Evolutionary conservation across 64 coral and sea anemone species (phyloP), one percentile per base, ranked within the genome.

Genomic region (Hydrozoanthus tunicans): DNA sequence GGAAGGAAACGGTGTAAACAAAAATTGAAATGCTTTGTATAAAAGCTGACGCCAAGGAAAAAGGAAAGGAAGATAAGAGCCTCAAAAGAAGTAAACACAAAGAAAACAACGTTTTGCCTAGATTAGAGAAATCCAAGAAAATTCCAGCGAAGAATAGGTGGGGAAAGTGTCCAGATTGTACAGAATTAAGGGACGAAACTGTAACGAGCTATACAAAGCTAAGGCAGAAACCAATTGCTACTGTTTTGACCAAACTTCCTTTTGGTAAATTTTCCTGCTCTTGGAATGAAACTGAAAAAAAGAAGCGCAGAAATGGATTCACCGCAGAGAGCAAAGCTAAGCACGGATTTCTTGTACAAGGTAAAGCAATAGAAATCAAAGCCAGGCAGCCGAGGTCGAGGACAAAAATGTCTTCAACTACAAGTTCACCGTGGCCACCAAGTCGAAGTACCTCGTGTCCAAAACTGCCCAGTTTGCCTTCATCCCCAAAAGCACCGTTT

Each of bases 321-420:
- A 14, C 43, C 52, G 13, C 53, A 6, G 63, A 68, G 14, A 53
- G 8, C 7, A 53, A 67, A 67, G 25, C 15, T 70, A 27, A 8
- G 32, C 56, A 20, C 1, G 25, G 6, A 32, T 61, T 88, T 43
- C n/a, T 88, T 60, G 67, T 88, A 55, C 25, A 88, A 88, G 84
- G 84, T 9, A 88, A 88, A 88, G 23, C 68, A 59, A 60, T 88
- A 11, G 69, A 73, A 51, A 60, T 88, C n/a, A 59, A 59, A 8
- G n/a, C 53, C 14, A 27, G 53, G 67, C 23, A 23, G 32, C 8
- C 55, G 51, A 60, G n/a, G 5, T 56, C 54, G 14, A 73, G 51
- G 27, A 3, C 25, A 9, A 4, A n/a, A 8, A 65, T 7, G 32
- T 23, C 62, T 23, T n/a, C 67, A 32, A 73, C 17, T 15, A 24